Evolutionary conservation across 2,113 vertebrate species (phyloP).

Genomic region (Daphoenositta chrysoptera): DNA sequence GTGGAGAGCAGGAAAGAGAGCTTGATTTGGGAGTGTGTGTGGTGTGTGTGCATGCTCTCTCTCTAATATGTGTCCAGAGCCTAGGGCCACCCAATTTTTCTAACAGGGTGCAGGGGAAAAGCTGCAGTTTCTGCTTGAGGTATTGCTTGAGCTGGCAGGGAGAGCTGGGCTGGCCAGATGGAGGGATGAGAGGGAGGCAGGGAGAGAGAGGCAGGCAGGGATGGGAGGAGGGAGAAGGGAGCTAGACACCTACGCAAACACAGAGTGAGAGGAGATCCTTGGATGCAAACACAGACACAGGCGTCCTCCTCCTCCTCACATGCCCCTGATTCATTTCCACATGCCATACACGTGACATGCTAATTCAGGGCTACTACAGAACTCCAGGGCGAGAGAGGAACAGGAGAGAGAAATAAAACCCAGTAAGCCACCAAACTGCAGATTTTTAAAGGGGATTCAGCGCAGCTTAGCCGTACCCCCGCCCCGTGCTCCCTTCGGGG

Average conservation of each 20-base stretch:
- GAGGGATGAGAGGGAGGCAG: conserved; percentile 53
- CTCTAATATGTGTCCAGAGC: neutral
- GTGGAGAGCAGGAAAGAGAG: neutral
- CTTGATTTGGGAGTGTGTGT: neutral
- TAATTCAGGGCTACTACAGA: conserved; percentile 73
- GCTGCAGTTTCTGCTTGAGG: conserved; percentile 44
- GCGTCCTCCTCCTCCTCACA: conserved; percentile 66
- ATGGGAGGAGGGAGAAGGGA: conserved; percentile 33
- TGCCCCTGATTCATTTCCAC: conserved; percentile 74
- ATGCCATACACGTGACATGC: conserved; percentile 73
- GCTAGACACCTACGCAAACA: conserved; percentile 46
- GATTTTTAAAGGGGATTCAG: neutral
- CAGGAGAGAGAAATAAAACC: conserved; percentile 29
- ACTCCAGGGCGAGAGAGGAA: conserved; percentile 52
- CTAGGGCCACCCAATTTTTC: neutral
- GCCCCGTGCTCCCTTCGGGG: neutral
- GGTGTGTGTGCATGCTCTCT: neutral
- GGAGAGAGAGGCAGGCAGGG: conserved; percentile 39
- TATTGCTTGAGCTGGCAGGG: conserved; percentile 46
- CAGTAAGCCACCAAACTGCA: neutral
- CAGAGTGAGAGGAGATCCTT: conserved; percentile 64
- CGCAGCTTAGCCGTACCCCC: neutral
- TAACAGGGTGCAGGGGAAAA: neutral
- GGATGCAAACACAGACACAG: conserved; percentile 71
- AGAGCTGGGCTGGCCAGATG: conserved; percentile 62